These are phyloP conservation scores for Sceloporus undulatus DNA, from an alignment of 2,113 vertebrate species.

Conservation along the genomic window DNA sequence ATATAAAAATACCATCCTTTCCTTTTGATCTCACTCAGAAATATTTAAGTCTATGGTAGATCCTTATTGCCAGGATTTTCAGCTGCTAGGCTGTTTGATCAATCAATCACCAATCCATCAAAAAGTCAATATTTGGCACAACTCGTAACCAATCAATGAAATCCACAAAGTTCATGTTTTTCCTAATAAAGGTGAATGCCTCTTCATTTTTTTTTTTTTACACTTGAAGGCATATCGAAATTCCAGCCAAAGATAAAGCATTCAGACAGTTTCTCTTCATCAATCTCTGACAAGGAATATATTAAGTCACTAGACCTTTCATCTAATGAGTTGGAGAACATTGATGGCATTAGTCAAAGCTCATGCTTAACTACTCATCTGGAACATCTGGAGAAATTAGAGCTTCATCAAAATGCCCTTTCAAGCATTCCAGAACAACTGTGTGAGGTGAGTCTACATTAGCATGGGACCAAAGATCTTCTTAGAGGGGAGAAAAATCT, in stretches of 20 bases:
- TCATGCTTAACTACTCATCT: slow-evolving; percentile 81
- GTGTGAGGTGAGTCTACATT: slow-evolving; percentile 83
- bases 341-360: slow-evolving; percentile 85
- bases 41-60: neutral
- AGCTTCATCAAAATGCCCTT: slow-evolving; percentile 92
- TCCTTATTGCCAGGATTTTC: slow-evolving; percentile 14
- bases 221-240: slow-evolving; percentile 70
- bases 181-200: neutral
- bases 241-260: slow-evolving; percentile 66
- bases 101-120: neutral
- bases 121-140: slow-evolving; percentile 22
- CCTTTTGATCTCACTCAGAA: neutral
- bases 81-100: neutral
- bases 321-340: slow-evolving; percentile 89
- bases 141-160: slow-evolving; percentile 11
- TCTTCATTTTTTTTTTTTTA: slow-evolving; percentile 47
- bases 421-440: slow-evolving; percentile 84
- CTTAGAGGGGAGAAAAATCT: too few relatives aligned
- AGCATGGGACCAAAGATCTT: neutral
- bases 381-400: slow-evolving; percentile 86
- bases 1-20: neutral
- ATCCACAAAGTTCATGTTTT: slow-evolving; percentile 2
- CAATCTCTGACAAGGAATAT: slow-evolving; percentile 83
- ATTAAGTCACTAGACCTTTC: slow-evolving; percentile 93
- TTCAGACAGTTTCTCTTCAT: slow-evolving; percentile 79